phyloP scores from a whole-genome alignment of 2,113 vertebrate species.

The Scytalopus superciliaris region DNA sequence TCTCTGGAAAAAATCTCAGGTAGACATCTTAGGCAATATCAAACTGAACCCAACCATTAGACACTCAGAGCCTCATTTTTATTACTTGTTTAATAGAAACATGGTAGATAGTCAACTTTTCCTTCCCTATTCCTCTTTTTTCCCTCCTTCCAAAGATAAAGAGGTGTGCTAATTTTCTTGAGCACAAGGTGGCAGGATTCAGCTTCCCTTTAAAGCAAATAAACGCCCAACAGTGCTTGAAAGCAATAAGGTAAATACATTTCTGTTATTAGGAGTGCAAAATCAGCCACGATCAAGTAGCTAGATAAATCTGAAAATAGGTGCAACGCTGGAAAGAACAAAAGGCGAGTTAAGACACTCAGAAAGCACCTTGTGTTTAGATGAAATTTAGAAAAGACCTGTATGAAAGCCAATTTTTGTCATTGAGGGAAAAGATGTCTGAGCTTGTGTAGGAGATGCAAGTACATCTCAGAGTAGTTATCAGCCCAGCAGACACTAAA shows the following conservation, averaged over 20 bases:
- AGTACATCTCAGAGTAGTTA: neutral
- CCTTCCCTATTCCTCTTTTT: neutral
- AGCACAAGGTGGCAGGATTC: constrained; percentile 73
- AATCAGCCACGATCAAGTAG: constrained; percentile 26
- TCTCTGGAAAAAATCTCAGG: neutral
- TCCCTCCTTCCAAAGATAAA: neutral
- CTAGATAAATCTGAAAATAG: neutral
- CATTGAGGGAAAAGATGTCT: neutral
- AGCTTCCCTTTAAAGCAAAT: neutral
- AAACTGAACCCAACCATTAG: neutral
- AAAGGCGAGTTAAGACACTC: neutral
- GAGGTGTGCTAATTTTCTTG: constrained; percentile 32
- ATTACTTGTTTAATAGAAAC: neutral
- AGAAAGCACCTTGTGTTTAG: fast-evolving
- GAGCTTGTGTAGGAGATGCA: neutral
- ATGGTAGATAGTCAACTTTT: neutral
- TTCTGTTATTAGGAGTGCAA: constrained; percentile 4
- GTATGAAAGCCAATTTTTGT: neutral
- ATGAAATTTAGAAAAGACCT: neutral
- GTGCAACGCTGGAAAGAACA: neutral
- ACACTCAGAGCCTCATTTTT: neutral
- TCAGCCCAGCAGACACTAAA: neutral
- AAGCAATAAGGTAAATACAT: neutral
- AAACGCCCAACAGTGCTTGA: neutral
- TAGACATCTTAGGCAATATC: neutral